Base-by-base conservation (phyloP, 1,140 invertebrate species). In the Dreissena rostriformis region DNA sequence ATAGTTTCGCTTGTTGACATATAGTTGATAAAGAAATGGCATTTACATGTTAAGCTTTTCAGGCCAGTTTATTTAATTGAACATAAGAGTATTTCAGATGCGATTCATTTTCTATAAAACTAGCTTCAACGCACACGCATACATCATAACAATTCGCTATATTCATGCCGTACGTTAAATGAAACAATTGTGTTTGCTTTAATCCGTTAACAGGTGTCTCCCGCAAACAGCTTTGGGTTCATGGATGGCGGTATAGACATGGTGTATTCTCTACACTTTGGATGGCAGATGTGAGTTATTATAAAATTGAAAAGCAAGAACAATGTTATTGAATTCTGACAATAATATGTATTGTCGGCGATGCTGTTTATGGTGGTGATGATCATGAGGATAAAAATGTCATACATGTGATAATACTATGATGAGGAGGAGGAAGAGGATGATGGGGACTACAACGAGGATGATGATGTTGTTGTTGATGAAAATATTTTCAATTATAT, bases 221-320 rank as follows among this genome's bases (percentile, higher is more conserved):
- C 88, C 24, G 90, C 88, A 17, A 89, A 91, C 73, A 88, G 88
- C 65, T 89, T 89, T 88, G 90, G 86, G 5, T 90, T 87, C 61
- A 90, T 90, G 89, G 86, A 88, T 86, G 86, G 87, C 17, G 88
- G 88, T 19, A 90, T 91, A 51, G 88, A 89, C 53, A 87, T 85
- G 86, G 85, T 72, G 4, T 90, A 88, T 53, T 82, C 82, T 51
- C 75, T 55, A 53, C 82, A 88, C 53, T 89, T 88, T 86, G 86
- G 88, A 26, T 89, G 87, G 87, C 88, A 89, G 71, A 86, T 90
- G 87, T 91, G 66, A 89, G 89, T 77, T 61, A 22, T 29, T n/a
- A 39, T 5, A 39, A 8, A 24, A 29, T 26, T 8, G 4, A 11
- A 71, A 10, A 39, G 29, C 78, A 10, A 39, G 73, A 11, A 11